Conservation (phyloP, 1,140 invertebrate genomes). For the Macrosteles quadrilineatus region DNA sequence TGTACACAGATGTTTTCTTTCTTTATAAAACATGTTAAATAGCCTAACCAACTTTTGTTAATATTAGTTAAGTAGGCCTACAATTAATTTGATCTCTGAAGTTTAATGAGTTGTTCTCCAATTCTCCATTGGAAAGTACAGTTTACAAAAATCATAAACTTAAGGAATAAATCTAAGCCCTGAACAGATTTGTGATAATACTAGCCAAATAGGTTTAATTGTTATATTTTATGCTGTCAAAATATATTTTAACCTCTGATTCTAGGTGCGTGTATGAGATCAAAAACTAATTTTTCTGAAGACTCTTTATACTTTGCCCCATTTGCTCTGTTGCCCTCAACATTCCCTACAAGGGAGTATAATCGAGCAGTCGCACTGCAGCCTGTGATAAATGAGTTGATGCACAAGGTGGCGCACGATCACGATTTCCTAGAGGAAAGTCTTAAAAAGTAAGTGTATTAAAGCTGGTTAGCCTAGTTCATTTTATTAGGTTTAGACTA, state of each 20-base stretch:
- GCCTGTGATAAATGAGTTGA: constrained; percentile 76
- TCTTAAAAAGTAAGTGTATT: constrained; percentile 59
- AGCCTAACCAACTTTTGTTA: too few species aligned
- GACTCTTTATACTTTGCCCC: constrained; percentile 77
- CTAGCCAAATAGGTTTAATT: neutral
- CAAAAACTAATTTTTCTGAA: constrained; percentile 64
- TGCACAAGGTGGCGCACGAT: constrained; percentile 87
- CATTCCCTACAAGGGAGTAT: constrained; percentile 77
- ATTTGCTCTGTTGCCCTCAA: constrained; percentile 81
- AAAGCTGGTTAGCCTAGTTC: too few species aligned
- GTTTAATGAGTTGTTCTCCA: neutral
- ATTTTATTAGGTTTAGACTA: constrained; percentile 34
- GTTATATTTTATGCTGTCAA: neutral
- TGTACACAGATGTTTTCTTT: too few species aligned
- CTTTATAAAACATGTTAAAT: too few species aligned
- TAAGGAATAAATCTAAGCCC: neutral
- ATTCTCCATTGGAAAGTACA: neutral
- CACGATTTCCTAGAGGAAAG: constrained; percentile 74
- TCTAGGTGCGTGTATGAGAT: constrained; percentile 71
- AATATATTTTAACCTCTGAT: neutral
- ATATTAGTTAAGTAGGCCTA: too few species aligned
- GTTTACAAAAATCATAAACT: neutral
- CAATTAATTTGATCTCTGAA: too few species aligned
- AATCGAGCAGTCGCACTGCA: constrained; percentile 74
- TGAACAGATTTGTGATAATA: neutral